Evolutionary conservation across 2,797 vertebrate species (phyloP).

Genomic region (Rhabdophis nuchalis): DNA sequence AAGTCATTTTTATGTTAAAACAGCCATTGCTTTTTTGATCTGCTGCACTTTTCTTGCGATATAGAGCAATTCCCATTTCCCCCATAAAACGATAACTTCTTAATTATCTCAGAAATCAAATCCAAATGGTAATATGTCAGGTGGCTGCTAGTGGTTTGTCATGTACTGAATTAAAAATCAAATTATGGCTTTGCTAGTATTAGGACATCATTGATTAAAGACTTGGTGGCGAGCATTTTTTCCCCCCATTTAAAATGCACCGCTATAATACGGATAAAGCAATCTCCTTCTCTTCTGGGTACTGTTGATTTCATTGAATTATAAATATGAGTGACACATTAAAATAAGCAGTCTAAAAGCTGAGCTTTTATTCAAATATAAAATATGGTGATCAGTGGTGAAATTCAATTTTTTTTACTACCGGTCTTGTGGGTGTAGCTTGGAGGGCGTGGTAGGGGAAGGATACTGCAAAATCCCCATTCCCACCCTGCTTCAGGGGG

Average conservation of each 20-base stretch:
- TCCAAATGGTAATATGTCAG: constrained; percentile 5
- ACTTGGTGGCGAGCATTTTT: neutral
- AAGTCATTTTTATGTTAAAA: neutral
- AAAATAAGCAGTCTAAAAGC: constrained; percentile 28
- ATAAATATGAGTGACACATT: constrained; percentile 40
- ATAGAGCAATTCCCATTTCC: constrained; percentile 20
- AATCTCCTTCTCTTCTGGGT: neutral
- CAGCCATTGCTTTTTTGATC: neutral
- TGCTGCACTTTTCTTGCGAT: neutral
- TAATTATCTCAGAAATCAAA: constrained; percentile 12
- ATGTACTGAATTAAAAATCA: constrained; percentile 36
- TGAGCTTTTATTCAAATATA: neutral
- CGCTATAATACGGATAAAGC: neutral
- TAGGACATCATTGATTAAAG: constrained; percentile 31
- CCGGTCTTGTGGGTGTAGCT: too few relatives aligned
- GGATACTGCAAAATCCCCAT: too few relatives aligned
- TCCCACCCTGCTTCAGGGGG: too few relatives aligned
- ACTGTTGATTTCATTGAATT: constrained; percentile 27
- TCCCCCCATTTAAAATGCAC: constrained; percentile 19
- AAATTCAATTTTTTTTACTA: too few relatives aligned
- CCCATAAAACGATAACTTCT: neutral
- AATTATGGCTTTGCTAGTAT: constrained; percentile 24
- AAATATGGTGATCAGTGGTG: neutral
- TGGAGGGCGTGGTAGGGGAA: too few relatives aligned
- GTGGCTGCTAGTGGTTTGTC: constrained; percentile 13